Base-by-base conservation (phyloP, 2,888 invertebrate species). In the Tolmerus cingulatus region DNA sequence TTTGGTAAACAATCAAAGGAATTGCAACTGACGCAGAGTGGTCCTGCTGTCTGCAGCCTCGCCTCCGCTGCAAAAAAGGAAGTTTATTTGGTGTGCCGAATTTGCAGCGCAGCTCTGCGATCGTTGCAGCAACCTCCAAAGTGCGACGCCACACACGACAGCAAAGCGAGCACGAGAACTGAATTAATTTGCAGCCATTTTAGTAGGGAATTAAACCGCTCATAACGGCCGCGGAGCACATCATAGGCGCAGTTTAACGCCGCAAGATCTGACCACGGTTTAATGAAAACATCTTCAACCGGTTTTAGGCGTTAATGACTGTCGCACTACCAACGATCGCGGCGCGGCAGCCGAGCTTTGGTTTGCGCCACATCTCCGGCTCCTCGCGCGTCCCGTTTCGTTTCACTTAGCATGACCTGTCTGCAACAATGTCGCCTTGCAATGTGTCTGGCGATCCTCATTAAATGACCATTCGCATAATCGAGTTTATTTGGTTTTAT, bases 301-400 rank as follows among this genome's bases (percentile, higher is more conserved):
- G 81, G 81, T 81, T 81, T 23, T 16, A 81, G 51, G 81, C 81
- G 55, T 55, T 81, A 81, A 81, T 81, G 81, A 81, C 55, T 51
- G 76, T 34, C 76, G 30, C 76, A 34, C 27, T 76, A 34, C 55
- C 81, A 30, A 30, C 27, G 81, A 14, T 81, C 30, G 55, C 55
- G 34, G 81, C 30, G 51, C 55, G n/a, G 23, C 34, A n/a, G n/a
- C 2, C 14, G 30, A 55, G 27, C 81, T 81, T 81, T 81, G 16
- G 34, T 55, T 55, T n/a, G 23, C 34, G 81, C n/a, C 30, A 16
- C 27, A 34, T 46, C 16, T 34, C 55, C 23, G 9, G n/a, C n/a
- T 14, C 19, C 40, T 7, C 76, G 30, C 30, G 3, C 30, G 30
- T 30, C 3, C 30, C 30, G 19, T 9, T 23, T 9, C 78, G 23